Evolutionary conservation across 2,888 invertebrate species (phyloP).

Genomic region (Orthosia incerta): DNA sequence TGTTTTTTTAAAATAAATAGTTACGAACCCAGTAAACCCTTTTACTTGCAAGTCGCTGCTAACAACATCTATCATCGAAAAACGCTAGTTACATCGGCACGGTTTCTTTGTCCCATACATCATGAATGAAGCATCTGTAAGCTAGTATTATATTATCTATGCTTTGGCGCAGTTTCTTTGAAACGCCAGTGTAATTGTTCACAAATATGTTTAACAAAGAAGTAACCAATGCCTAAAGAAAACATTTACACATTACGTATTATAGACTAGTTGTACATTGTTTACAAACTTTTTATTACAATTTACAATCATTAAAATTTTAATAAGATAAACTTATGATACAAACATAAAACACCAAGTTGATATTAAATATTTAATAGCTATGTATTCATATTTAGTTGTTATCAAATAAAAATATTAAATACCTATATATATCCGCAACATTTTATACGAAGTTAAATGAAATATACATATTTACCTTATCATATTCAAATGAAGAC

Average conservation of each 20-base stretch:
- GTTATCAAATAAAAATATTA: not conserved
- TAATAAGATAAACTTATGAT: not conserved
- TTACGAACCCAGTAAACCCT: too few relatives aligned
- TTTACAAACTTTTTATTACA: not conserved
- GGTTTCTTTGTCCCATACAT: too few relatives aligned
- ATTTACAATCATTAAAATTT: not conserved
- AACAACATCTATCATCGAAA: too few relatives aligned
- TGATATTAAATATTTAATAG: not conserved
- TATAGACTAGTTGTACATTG: not conserved
- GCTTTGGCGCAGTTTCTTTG: too few relatives aligned
- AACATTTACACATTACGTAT: not conserved
- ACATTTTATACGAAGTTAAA: slow-evolving; percentile 5
- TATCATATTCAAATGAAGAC: not conserved
- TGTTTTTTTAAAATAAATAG: too few relatives aligned
- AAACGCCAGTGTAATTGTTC: too few relatives aligned
- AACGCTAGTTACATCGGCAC: too few relatives aligned
- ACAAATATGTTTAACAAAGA: too few relatives aligned
- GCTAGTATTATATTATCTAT: too few relatives aligned
- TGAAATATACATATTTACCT: not conserved
- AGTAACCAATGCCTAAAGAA: too few relatives aligned
- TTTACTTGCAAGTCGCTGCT: too few relatives aligned
- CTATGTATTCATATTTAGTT: not conserved
- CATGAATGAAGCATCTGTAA: too few relatives aligned
- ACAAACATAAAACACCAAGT: slow-evolving; percentile 14
- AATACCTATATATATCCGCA: not conserved